Evolutionary conservation across 2,888 invertebrate genomes (phyloP).

Genomic region (Apodemia zela): DNA sequence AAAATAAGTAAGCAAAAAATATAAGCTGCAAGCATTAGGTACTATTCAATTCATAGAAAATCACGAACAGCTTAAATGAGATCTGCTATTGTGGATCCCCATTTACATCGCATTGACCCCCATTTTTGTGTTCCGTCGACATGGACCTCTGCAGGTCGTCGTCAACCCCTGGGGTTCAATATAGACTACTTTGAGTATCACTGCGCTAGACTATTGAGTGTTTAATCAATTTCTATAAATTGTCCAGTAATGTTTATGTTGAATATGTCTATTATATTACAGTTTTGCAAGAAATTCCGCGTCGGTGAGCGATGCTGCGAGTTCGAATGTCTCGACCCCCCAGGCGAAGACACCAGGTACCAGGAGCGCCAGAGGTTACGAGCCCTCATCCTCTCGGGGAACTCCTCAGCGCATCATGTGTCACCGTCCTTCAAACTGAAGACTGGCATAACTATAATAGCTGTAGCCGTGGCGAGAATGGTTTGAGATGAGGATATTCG

Average conservation of each 20-base stretch:
- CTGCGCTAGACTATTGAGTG: too few species aligned
- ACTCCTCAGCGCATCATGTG: constrained; percentile 67
- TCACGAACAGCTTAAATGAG: too few species aligned
- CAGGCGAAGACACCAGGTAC: constrained; percentile 83
- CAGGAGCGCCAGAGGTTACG: constrained; percentile 80
- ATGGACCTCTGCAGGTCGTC: too few species aligned
- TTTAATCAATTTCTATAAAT: too few species aligned
- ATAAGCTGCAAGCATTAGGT: too few species aligned
- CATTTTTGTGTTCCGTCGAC: too few species aligned
- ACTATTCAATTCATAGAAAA: too few species aligned
- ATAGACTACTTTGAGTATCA: too few species aligned
- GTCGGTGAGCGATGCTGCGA: constrained; percentile 93
- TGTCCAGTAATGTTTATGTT: not conserved
- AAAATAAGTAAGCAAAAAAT: too few species aligned
- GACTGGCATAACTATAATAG: constrained; percentile 58
- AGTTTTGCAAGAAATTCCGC: constrained; percentile 92
- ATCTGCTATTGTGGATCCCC: too few species aligned
- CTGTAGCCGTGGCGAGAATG: constrained; percentile 62
- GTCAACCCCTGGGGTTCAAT: too few species aligned
- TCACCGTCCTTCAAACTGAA: constrained; percentile 51
- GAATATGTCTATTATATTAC: constrained; percentile 40
- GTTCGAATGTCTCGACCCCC: constrained; percentile 91
- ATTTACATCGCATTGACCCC: too few species aligned
- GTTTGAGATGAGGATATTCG: constrained; percentile 46
- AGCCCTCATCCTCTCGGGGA: constrained; percentile 81